Conservation (phyloP, 2,888 invertebrate species). For the Eupithecia subumbrata region DNA sequence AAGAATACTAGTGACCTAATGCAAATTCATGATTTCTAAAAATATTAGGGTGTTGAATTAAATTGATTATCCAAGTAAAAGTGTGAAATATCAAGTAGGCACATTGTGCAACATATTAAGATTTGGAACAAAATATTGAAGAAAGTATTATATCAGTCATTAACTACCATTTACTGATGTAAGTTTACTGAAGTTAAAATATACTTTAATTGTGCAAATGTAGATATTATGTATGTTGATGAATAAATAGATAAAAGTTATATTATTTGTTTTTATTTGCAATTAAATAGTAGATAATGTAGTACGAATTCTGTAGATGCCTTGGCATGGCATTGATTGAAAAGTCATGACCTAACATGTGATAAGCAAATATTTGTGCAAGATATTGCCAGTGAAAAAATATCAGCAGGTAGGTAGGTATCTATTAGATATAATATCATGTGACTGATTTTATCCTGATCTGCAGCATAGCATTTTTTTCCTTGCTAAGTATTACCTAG, state of each 20-base stretch:
- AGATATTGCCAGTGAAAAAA: slow-evolving; percentile 36
- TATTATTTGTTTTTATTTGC: slow-evolving; percentile 45
- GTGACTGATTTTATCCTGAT: background rate
- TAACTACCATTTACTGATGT: slow-evolving; percentile 72
- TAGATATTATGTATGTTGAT: slow-evolving; percentile 84
- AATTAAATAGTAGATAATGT: background rate
- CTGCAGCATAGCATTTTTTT: background rate
- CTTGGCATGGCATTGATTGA: slow-evolving; percentile 43
- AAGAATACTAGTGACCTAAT: slow-evolving; percentile 48
- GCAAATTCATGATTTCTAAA: slow-evolving; percentile 70
- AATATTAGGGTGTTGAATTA: slow-evolving; percentile 63
- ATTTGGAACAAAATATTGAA: slow-evolving; percentile 61
- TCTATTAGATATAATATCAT: background rate
- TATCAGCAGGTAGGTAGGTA: background rate
- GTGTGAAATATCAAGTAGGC: slow-evolving; percentile 49
- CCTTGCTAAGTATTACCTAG: too few relatives aligned
- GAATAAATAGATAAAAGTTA: slow-evolving; percentile 82
- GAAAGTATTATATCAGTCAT: slow-evolving; percentile 74
- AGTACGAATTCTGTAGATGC: slow-evolving; percentile 14
- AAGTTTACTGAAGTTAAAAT: slow-evolving; percentile 71
- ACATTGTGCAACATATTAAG: slow-evolving; percentile 56
- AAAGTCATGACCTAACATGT: slow-evolving; percentile 39
- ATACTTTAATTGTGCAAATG: slow-evolving; percentile 81
- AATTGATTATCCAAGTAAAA: slow-evolving; percentile 33
- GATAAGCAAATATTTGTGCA: slow-evolving; percentile 38